A percentile compares a stretch with the other conserved stretches of the same genome.
Evolutionary conservation across 2,888 invertebrate species (phyloP).

Genomic region (Tipula helvola): DNA sequence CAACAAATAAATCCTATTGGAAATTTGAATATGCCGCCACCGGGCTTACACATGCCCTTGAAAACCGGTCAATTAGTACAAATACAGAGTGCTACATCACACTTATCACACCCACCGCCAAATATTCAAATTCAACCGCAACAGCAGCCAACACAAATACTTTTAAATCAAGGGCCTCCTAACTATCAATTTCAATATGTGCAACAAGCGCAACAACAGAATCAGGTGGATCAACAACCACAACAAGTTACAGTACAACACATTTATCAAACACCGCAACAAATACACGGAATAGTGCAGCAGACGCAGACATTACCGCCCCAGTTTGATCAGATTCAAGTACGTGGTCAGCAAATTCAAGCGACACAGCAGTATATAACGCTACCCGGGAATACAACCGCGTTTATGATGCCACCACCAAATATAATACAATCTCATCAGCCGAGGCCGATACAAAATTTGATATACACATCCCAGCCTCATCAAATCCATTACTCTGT

Average conservation of each 20-base stretch:
- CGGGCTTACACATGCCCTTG: slow-evolving; percentile 17
- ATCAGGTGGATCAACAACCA: slow-evolving; percentile 13
- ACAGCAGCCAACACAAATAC: slow-evolving; percentile 16
- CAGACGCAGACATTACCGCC: slow-evolving; percentile 12
- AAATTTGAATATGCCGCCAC: slow-evolving; percentile 19
- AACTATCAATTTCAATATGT: slow-evolving; percentile 21
- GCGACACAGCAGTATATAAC: slow-evolving; percentile 21
- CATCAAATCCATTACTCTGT: slow-evolving; percentile 10
- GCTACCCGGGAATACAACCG: slow-evolving; percentile 21
- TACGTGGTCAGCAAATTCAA: slow-evolving; percentile 17
- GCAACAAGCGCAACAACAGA: slow-evolving; percentile 17
- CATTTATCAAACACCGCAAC: slow-evolving; percentile 19
- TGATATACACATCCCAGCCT: slow-evolving; percentile 12
- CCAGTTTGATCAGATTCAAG: slow-evolving; percentile 15
- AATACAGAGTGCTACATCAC: slow-evolving; percentile 18
- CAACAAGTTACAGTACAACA: slow-evolving; percentile 20
- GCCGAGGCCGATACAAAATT: slow-evolving; percentile 16
- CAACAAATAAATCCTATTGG: slow-evolving; percentile 15
- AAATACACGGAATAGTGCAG: slow-evolving; percentile 19
- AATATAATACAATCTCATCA: slow-evolving; percentile 19
- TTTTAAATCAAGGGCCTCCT: slow-evolving; percentile 18
- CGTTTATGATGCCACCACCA: slow-evolving; percentile 23
- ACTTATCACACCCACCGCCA: slow-evolving; percentile 19
- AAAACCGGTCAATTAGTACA: slow-evolving; percentile 18
- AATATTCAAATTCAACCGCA: slow-evolving; percentile 19